phyloP scores from a whole-genome alignment of 2,888 invertebrate genomes.

The Phania funesta region DNA sequence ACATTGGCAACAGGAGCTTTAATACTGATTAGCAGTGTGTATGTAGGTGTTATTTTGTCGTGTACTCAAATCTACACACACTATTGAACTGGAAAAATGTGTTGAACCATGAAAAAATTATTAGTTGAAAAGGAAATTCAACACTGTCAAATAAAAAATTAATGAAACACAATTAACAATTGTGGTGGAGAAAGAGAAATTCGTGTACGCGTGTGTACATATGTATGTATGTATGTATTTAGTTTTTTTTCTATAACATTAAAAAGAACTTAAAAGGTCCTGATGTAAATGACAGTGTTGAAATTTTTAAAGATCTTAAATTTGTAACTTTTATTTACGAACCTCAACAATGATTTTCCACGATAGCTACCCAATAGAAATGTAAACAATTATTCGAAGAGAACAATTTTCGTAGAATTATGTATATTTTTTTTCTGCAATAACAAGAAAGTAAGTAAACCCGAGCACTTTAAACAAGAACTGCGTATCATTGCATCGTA shows the following conservation, averaged over 20 bases:
- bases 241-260: too few relatives aligned
- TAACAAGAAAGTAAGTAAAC: too few relatives aligned
- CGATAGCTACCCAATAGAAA: too few relatives aligned
- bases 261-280: neutral
- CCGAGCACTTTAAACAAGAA: too few relatives aligned
- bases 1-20: constrained; percentile 2
- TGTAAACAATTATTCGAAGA: too few relatives aligned
- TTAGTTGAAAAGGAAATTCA: constrained; percentile 57
- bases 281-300: too few relatives aligned
- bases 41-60: neutral
- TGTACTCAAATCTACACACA: constrained; percentile 57
- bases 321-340: too few relatives aligned
- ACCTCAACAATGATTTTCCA: too few relatives aligned
- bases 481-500: too few relatives aligned
- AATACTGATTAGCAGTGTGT: constrained; percentile 17
- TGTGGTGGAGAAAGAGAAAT: neutral
- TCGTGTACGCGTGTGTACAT: neutral
- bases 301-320: too few relatives aligned
- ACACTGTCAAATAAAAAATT: constrained; percentile 51
- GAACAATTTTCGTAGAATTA: too few relatives aligned
- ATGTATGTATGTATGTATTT: neutral
- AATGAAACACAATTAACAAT: constrained; percentile 67
- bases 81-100: constrained; percentile 65
- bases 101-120: constrained; percentile 62
- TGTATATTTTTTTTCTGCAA: too few relatives aligned